phyloP scores from a whole-genome alignment of 2,888 invertebrate genomes.

The Orthosia incerta region DNA sequence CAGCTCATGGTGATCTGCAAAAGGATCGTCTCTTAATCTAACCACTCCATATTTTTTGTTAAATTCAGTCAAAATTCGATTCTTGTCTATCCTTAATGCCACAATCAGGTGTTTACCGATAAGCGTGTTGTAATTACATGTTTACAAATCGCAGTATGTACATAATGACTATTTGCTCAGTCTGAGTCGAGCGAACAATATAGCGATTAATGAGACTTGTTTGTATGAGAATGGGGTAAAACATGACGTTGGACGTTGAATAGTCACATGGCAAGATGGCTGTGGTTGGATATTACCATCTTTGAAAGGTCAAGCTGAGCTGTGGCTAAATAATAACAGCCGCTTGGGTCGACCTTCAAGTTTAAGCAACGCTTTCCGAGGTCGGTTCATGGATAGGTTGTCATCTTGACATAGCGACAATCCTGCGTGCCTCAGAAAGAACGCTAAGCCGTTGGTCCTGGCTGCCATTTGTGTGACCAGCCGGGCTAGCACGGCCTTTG shows the following conservation, averaged over 20 bases:
- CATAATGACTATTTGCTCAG: constrained; percentile 50
- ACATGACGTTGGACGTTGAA: constrained; percentile 24
- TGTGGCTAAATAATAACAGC: too few relatives aligned
- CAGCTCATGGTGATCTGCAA: background rate
- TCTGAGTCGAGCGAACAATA: constrained; percentile 48
- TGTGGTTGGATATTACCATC: too few relatives aligned
- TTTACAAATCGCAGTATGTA: constrained; percentile 25
- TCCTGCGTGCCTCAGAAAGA: too few relatives aligned
- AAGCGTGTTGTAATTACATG: constrained; percentile 21
- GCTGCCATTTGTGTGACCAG: too few relatives aligned
- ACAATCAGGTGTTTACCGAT: constrained; percentile 26
- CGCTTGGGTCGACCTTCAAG: too few relatives aligned
- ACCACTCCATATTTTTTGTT: too few relatives aligned
- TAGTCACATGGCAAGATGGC: background rate
- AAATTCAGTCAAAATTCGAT: background rate
- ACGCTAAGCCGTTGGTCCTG: too few relatives aligned
- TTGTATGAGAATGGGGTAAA: constrained; percentile 7
- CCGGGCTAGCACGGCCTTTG: too few relatives aligned
- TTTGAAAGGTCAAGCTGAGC: background rate
- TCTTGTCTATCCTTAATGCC: background rate
- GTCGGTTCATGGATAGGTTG: too few relatives aligned
- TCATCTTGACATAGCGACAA: too few relatives aligned
- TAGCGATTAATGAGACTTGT: constrained; percentile 47
- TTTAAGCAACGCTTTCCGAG: too few relatives aligned
- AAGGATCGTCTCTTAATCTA: too few relatives aligned